Base-by-base conservation (phyloP, 2,797 vertebrate species). In the Cottoperca gobio region DNA sequence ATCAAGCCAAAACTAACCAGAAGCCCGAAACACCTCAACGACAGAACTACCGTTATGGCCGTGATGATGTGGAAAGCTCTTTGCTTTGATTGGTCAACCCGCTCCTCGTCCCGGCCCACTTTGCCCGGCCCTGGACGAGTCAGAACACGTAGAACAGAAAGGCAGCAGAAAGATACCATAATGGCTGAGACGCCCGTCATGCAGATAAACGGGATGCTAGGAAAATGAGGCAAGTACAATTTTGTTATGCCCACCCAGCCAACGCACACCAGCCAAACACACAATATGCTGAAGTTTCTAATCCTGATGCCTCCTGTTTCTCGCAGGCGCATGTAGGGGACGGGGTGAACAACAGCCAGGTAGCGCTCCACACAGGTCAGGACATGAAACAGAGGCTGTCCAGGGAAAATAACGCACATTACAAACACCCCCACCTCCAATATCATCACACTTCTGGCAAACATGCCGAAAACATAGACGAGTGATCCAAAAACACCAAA, bases 301-400 rank as follows among this genome's bases (percentile, higher is more conserved):
- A 21, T 48, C 9, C 8, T 23, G 3, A n/a, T 13, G 16, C 35
- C 53, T n/a, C 2, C 17, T 19, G 23, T 26, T 6, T 39, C 21
- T 4, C 6, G 24, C 24, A 26, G 24, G 24, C 24, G 24, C 24
- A 26, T 26, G 26, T 24, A 24, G 24, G 26, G n/a, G 14, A 84
- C 2, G 8, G 85, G 73, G 13, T 79, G 57, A 35, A 78, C 79
- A 8, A 81, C 78, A 2, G 78, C 78, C 53, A 66, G 19, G 55
- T 83, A 86, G 21, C 33, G 60, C 21, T 86, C 77, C 3, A 64
- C 52, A 26, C 83, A 88, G 65, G 57, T 68, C 5, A 84, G 26
- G 2, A 72, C 9, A 14, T 84, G 78, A 13, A 83, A 54, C 12
- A 70, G 4, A 5, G 1, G 28, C 26, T 73, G 19, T 5, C 65